Conservation (phyloP, 2,113 vertebrate species). For the Sinocyclocheilus grahami region DNA sequence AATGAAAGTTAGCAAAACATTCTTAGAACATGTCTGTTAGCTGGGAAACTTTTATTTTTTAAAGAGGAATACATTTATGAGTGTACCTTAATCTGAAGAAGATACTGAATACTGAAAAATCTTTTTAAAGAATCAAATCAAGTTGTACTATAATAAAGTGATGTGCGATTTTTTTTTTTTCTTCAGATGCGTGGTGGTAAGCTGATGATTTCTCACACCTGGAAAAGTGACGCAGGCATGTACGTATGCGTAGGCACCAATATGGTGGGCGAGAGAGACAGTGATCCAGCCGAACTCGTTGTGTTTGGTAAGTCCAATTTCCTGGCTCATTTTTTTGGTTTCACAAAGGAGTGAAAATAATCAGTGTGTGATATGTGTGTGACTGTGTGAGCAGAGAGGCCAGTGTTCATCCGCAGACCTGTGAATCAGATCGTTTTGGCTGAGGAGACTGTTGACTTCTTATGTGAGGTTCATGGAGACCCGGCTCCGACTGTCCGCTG, state of each 20-base stretch:
- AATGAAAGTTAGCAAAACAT: no score
- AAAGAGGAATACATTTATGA: neutral
- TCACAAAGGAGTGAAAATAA: neutral
- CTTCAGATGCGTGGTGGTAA: slow-evolving; percentile 92
- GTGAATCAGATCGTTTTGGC: slow-evolving; percentile 93
- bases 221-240: slow-evolving; percentile 95
- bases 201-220: slow-evolving; percentile 93
- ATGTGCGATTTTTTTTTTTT: slow-evolving; percentile 42
- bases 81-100: neutral
- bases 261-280: slow-evolving; percentile 97
- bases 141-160: neutral
- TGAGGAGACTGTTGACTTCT: slow-evolving; percentile 91
- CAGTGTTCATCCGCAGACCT: slow-evolving; percentile 91
- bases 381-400: slow-evolving; percentile 75
- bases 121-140: neutral
- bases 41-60: slow-evolving; percentile 71
- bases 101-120: slow-evolving; percentile 70
- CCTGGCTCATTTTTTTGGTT: neutral
- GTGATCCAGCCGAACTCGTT: slow-evolving; percentile 93
- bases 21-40: no score
- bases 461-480: slow-evolving; percentile 94
- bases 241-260: slow-evolving; percentile 96
- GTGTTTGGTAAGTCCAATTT: slow-evolving; percentile 83
- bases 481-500: slow-evolving; percentile 91
- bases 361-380: slow-evolving; percentile 10